Base-by-base conservation (phyloP, 2,888 invertebrate species). In the Erebia aethiops region DNA sequence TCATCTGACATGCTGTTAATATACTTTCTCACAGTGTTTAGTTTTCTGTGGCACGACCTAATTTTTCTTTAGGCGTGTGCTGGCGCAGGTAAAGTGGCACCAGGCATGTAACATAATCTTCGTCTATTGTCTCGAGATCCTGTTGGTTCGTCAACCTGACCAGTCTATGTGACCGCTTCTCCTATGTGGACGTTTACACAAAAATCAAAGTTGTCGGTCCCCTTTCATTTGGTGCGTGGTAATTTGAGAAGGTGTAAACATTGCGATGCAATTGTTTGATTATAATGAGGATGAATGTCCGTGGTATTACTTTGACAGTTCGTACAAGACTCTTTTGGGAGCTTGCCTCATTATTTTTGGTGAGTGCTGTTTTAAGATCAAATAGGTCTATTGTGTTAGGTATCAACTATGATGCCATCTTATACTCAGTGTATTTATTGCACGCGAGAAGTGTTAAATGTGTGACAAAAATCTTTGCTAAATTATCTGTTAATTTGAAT, bases 241-340 rank as follows among this genome's bases (percentile, higher is more conserved):
- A 80, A 81, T 79, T 74, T 75, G 78, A 75, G 75, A 75, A 75
- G 77, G 79, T 80, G 76, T 71, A 74, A 70, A 72, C 77, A 74
- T 77, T 80, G 82, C 76, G 71, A 90, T 90, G 89, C 86, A 85
- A 83, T 81, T 88, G 80, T 88, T 84, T 74, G 89, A 90, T 75
- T 89, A 87, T 76, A 85, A 86, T 75, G 90, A 90, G 80, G 88
- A 91, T 77, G 93, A 92, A 78, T 94, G 94, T 81, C 93, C 93
- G 76, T 94, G 92, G 92, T 93, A 91, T 89, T 90, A 92, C 77
- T 92, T 94, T 79, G 94, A 94, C 79, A 85, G 90, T 85, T 94
- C 94, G 60, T 93, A 93, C 79, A 94, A 94, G 85, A 88, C 90
- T 61, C 83, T 94, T 73, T 81, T 94, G 76, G 94, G 94, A 81